Evolutionary conservation across 2,113 vertebrate genomes (phyloP).

Genomic region (Myrmecobius fasciatus): DNA sequence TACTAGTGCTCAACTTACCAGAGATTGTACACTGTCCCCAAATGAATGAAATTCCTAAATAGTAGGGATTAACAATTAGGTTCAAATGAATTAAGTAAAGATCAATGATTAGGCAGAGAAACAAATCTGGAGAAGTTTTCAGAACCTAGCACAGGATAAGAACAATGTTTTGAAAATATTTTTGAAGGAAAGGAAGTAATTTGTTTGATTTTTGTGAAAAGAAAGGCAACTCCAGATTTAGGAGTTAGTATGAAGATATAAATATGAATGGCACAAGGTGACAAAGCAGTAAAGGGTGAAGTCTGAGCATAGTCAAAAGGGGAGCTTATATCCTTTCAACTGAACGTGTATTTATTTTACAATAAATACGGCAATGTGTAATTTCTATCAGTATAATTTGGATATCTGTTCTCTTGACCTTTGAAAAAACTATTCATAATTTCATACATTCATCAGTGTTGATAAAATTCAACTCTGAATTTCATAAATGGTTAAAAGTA

Average conservation of each 20-base stretch:
- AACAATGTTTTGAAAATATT: background rate
- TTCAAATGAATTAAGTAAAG: background rate
- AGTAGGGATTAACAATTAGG: background rate
- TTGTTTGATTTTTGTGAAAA: constrained; percentile 26
- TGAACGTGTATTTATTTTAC: background rate
- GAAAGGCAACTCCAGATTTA: background rate
- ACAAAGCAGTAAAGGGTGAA: background rate
- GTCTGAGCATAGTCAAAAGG: background rate
- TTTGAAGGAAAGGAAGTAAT: constrained; percentile 10
- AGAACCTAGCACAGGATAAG: background rate
- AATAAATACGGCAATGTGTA: background rate
- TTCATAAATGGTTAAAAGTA: constrained; percentile 21
- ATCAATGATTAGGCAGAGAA: background rate
- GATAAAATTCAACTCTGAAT: constrained; percentile 31
- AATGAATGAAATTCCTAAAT: background rate
- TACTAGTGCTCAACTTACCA: background rate
- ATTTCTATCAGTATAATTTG: background rate
- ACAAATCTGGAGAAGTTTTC: background rate
- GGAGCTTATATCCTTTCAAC: background rate
- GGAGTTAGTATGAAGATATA: background rate
- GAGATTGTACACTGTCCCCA: background rate
- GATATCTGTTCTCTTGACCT: constrained; percentile 13
- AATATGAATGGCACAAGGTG: background rate
- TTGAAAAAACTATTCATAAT: background rate
- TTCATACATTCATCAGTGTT: constrained; percentile 32